Evolutionary conservation across 2,888 invertebrate genomes (phyloP), one percentile per base, ranked within the genome.

Genomic region (Thymelicus sylvestris): DNA sequence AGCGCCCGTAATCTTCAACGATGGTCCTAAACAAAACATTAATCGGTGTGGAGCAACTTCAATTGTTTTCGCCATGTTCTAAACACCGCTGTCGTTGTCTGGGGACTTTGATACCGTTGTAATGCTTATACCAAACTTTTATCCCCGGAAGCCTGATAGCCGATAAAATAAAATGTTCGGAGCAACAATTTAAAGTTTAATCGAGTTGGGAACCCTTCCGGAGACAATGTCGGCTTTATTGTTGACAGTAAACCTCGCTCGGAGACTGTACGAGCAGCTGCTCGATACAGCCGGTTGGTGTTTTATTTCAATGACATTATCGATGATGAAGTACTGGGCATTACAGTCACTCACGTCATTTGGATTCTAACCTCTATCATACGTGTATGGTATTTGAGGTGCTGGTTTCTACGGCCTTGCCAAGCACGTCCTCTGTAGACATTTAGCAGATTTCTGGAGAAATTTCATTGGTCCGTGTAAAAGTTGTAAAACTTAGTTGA

Each of bases 101-200:
- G 52, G 15, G 13, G 44, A 67, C 61, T 50, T 68, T 55, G 47
- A 47, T 55, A 63, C n/a, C 12, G 24, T 47, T 39, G 52, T 52
- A 44, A 64, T 47, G 64, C 15, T 64, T 5, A 48, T 57, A 59
- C 64, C 59, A 39, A 69, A 41, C 64, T 64, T 38, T 64, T 64
- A 64, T 69, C 55, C 44, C 39, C 48, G 6, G 48, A 24, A 39
- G 57, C 63, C 52, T 57, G 50, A 69, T 69, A 59, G 55, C 39
- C 69, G 57, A 69, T 69, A 69, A 64, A 69, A 69, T 48, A 64
- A 64, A 64, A 64, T 50, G 64, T 64, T 48, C 24, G 2, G 38
- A 69, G 61, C 61, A 67, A 70, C 66, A 67, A 67, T 72, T 69
- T 73, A 62, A 73, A 73, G 68, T 73, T 72, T 61, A 72, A 73